A percentile compares a stretch with the other conserved stretches of the same genome.
These are phyloP conservation scores for Aix galericulata DNA, from an alignment of 2,113 vertebrate species.

Conservation along the genomic window DNA sequence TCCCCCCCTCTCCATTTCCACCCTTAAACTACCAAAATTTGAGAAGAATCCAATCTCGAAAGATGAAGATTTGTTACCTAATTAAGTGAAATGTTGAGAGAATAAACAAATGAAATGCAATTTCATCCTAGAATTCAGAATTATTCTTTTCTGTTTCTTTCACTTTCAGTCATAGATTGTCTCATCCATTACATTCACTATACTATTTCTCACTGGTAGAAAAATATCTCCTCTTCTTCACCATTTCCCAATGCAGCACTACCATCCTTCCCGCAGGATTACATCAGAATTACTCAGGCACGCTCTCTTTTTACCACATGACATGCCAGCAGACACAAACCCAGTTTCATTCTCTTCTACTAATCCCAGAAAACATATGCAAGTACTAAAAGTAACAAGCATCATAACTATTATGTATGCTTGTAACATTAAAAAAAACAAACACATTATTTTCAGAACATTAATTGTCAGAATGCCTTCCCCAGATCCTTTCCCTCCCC, in stretches of 20 bases:
- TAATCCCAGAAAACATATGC: conserved; percentile 32
- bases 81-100: not conserved
- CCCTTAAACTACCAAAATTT: not conserved
- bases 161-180: not conserved
- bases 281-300: not conserved
- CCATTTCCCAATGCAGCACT: not conserved
- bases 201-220: not conserved
- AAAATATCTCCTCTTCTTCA: not conserved
- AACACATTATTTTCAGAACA: not conserved
- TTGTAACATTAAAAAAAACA: not conserved
- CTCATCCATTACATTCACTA: not conserved
- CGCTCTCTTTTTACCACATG: not conserved
- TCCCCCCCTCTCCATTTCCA: not conserved
- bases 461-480: not conserved
- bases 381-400: conserved; percentile 17
- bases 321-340: not conserved
- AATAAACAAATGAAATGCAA: not conserved
- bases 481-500: not conserved
- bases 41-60: not conserved
- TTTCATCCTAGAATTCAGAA: not conserved
- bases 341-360: conserved; percentile 5
- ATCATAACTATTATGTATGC: conserved; percentile 1
- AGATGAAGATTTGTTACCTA: not conserved
- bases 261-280: not conserved
- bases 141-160: not conserved